Evolutionary conservation across 2,888 invertebrate species (phyloP), one percentile per base, ranked within the genome.

Genomic region (Melanostoma scalare): DNA sequence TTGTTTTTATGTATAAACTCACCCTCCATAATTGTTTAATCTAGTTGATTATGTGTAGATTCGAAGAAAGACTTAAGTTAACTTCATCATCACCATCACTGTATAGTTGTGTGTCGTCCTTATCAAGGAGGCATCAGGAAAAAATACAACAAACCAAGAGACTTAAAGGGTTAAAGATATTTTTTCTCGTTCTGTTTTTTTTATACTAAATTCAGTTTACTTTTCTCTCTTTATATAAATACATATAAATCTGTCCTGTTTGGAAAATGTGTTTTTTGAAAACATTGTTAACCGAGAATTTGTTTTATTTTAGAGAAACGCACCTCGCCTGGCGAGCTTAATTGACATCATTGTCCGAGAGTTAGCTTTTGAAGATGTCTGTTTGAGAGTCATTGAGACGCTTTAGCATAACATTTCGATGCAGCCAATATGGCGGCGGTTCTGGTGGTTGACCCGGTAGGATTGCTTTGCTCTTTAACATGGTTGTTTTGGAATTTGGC

Each of bases 381-480:
- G 92, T 88, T 72, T 86, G 77, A 72, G 89, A 89, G 86, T 92
- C 92, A 72, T 92, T 91, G 78, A 92, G 87, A 85, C 92, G 88
- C 88, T 92, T 89, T 71, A 91, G 75, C 90, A 92, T 89, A 71
- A 90, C 90, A 87, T 90, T 92, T 77, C 90, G 91, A 87, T 91
- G 92, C 87, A 89, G 89, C 92, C 90, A 92, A 89, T 89, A 92
- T 65, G 89, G 91, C 40, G 90, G 91, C 63, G 92, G 90, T 87
- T 92, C 91, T 3, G 91, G 91, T 1, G 90, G 89, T 58, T 91
- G 91, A 31, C 90, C 90, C 4, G 90, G 90, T 63, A 91, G 82
- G 44, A 91, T 75, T 9, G 93, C 92, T 87, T 93, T 93, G 20
- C 93, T 93, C 89, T 94, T 94, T 30, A 94, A 88, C 86, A 93